Evolutionary conservation across 2,888 invertebrate species (phyloP).

Genomic region (Stenchaetothrips biformis): DNA sequence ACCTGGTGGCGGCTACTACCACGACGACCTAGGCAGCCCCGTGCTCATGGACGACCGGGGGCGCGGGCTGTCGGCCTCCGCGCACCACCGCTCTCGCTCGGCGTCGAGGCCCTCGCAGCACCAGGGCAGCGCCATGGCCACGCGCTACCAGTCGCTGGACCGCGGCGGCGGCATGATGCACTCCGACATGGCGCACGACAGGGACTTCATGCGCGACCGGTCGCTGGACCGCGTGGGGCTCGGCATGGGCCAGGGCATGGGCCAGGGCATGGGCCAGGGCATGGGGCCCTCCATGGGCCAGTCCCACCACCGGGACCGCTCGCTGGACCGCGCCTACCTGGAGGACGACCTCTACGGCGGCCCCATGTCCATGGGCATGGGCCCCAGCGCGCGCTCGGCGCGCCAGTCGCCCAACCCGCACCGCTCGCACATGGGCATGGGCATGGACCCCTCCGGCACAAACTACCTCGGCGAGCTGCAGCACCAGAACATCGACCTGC

Average conservation of each 20-base stretch:
- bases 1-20: conserved; percentile 38
- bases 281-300: not conserved
- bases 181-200: conserved; percentile 55
- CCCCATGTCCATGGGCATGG: conserved; percentile 28
- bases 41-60: conserved; percentile 74
- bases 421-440: conserved; percentile 41
- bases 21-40: conserved; percentile 80
- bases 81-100: conserved; percentile 72
- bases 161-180: conserved; percentile 57
- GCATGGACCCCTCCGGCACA: conserved; percentile 35
- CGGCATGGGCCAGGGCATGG: conserved; percentile 36
- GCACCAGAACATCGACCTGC: conserved; percentile 90
- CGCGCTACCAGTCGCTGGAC: conserved; percentile 66
- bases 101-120: conserved; percentile 65
- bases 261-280: conserved; percentile 37
- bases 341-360: conserved; percentile 63
- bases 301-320: conserved; percentile 52
- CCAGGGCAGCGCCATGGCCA: conserved; percentile 47
- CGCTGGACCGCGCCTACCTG: conserved; percentile 63
- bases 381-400: conserved; percentile 52
- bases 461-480: conserved; percentile 81
- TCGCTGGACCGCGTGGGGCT: conserved; percentile 56
- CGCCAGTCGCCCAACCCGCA: conserved; percentile 67
- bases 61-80: conserved; percentile 51
- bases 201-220: conserved; percentile 78